Conservation (phyloP, 1,140 invertebrate genomes). For the Tribolium madens region DNA sequence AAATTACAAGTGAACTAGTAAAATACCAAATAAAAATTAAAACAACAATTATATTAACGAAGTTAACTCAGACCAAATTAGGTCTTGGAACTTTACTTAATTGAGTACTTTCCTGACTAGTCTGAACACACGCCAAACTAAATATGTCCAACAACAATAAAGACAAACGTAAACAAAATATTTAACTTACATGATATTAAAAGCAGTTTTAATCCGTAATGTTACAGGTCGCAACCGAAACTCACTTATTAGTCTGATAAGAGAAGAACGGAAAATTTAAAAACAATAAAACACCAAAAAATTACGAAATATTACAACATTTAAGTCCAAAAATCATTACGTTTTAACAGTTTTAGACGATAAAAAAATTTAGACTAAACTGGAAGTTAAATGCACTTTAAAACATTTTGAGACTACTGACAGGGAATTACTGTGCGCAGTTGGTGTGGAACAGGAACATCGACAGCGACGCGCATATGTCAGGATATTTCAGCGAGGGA, state of each 20-base stretch:
- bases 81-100: not conserved
- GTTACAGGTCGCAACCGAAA: slow-evolving; percentile 32
- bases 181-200: slow-evolving; percentile 10
- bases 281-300: slow-evolving; percentile 11
- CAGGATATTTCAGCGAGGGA: slow-evolving; percentile 34
- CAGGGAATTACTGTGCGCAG: slow-evolving; percentile 37
- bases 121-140: not conserved
- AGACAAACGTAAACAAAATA: slow-evolving; percentile 11
- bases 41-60: not conserved
- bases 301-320: not conserved
- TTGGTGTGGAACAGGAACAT: slow-evolving; percentile 19
- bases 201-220: slow-evolving; percentile 31
- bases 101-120: slow-evolving; percentile 2
- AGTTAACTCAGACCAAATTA: slow-evolving; percentile 24
- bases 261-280: not conserved
- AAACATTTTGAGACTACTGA: slow-evolving; percentile 35
- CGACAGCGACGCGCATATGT: slow-evolving; percentile 31
- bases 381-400: slow-evolving; percentile 41
- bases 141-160: slow-evolving; percentile 6
- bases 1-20: slow-evolving; percentile 13
- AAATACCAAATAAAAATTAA: slow-evolving; percentile 12
- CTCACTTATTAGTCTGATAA: slow-evolving; percentile 19
- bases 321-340: not conserved
- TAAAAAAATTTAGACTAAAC: not conserved
- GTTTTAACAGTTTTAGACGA: not conserved